Evolutionary conservation across 2,888 invertebrate genomes (phyloP).

Genomic region (Calameuta idolon): DNA sequence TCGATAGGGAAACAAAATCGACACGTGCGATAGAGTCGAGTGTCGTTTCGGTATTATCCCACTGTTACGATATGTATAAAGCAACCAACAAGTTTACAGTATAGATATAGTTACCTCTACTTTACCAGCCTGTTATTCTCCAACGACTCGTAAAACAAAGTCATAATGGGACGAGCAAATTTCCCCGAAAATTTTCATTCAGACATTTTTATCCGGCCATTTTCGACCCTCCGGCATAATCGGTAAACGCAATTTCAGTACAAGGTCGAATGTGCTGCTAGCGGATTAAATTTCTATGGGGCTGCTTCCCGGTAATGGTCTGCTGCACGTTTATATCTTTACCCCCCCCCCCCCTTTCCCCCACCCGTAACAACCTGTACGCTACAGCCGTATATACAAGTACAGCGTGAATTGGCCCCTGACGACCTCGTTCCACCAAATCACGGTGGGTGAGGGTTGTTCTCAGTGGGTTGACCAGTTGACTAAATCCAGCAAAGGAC

Average conservation of each 20-base stretch:
- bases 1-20: slow-evolving; percentile 4
- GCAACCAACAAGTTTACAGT: background rate
- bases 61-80: background rate
- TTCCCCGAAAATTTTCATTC: slow-evolving; percentile 39
- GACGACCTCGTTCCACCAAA: background rate
- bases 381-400: background rate
- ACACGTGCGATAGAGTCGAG: background rate
- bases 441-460: background rate
- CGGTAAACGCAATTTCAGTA: slow-evolving; percentile 41
- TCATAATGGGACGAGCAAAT: background rate
- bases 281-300: slow-evolving; percentile 50
- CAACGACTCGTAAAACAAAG: background rate
- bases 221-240: slow-evolving; percentile 45
- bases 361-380: background rate
- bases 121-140: background rate
- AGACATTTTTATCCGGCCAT: slow-evolving; percentile 42
- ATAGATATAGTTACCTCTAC: background rate
- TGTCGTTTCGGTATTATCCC: slow-evolving; percentile 29
- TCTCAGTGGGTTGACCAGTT: background rate
- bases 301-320: background rate
- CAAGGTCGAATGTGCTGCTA: slow-evolving; percentile 38
- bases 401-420: background rate
- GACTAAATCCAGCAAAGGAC: background rate
- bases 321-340: slow-evolving; percentile 9
- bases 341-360: no score